phyloP scores from a whole-genome alignment of 2,797 vertebrate species.

The Dromococcyx pavoninus region DNA sequence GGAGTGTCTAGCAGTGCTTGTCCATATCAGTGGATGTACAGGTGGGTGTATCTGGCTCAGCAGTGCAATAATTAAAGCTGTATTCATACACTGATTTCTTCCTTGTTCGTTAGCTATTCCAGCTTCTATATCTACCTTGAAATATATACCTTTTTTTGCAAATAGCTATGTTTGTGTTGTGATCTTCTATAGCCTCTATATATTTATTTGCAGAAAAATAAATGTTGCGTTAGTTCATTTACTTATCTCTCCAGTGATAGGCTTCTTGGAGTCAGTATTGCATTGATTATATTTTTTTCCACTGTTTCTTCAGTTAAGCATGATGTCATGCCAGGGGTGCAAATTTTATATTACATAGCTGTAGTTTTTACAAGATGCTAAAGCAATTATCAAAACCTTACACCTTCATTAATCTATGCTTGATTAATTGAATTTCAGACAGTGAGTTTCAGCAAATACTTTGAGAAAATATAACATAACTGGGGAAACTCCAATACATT shows the following conservation, averaged over 20 bases:
- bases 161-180: neutral
- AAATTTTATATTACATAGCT: neutral
- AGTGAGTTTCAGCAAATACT: neutral
- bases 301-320: neutral
- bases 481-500: neutral
- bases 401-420: too few relatives aligned
- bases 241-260: neutral
- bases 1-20: neutral
- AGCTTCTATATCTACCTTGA: neutral
- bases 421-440: slow-evolving; percentile 7
- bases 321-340: neutral
- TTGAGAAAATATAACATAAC: neutral
- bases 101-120: neutral
- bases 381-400: too few relatives aligned
- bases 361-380: neutral
- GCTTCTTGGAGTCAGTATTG: neutral
- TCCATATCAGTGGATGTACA: accelerated
- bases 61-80: too few relatives aligned
- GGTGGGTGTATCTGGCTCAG: neutral
- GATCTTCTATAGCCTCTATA: neutral
- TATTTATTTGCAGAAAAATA: neutral
- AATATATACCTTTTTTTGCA: neutral
- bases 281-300: neutral
- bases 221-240: neutral
- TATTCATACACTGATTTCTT: accelerated